phyloP scores from a whole-genome alignment of 2,113 vertebrate species.

The Clupea harengus region DNA sequence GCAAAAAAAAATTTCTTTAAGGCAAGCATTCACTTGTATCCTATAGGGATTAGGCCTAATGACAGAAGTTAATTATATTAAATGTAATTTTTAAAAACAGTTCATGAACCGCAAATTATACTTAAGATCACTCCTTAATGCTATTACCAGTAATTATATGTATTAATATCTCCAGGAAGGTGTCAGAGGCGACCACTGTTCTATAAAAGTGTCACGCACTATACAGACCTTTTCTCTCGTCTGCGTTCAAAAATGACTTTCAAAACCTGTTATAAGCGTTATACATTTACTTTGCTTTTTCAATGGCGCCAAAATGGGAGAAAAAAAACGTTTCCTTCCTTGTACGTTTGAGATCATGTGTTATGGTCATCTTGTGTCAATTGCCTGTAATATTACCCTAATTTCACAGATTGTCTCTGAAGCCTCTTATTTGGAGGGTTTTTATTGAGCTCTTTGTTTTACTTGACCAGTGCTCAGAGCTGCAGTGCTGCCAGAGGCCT shows the following conservation, averaged over 20 bases:
- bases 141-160: slow-evolving; percentile 78
- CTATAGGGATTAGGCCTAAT: slow-evolving; percentile 80
- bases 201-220: neutral
- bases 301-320: no score
- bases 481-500: slow-evolving; percentile 23
- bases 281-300: neutral
- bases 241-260: neutral
- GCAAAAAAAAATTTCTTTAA: slow-evolving; percentile 69
- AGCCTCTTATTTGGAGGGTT: neutral
- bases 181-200: slow-evolving; percentile 36
- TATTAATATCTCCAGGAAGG: slow-evolving; percentile 70
- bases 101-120: slow-evolving; percentile 82
- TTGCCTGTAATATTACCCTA: neutral
- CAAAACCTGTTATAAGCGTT: no score
- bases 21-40: slow-evolving; percentile 68
- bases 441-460: neutral
- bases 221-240: neutral
- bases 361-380: no score
- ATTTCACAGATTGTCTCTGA: neutral
- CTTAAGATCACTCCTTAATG: slow-evolving; percentile 79
- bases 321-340: no score
- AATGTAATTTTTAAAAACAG: slow-evolving; percentile 82
- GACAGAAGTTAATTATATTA: slow-evolving; percentile 83
- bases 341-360: no score
- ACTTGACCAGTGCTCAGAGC: neutral